These are phyloP conservation scores for Drosophila mulleri DNA, from an alignment of 2,888 invertebrate species.

Conservation along the genomic window DNA sequence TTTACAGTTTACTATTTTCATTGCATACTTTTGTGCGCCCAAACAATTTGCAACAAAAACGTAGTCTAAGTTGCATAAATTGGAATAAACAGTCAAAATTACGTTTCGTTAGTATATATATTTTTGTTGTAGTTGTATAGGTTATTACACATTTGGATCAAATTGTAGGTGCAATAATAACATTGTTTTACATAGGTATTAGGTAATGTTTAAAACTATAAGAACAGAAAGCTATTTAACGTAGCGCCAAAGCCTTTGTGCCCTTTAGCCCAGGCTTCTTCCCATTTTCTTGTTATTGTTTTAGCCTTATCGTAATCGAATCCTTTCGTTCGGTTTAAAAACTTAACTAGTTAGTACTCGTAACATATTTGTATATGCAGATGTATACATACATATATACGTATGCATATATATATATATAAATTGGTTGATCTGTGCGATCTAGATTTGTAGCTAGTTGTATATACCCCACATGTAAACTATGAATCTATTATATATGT, in stretches of 20 bases:
- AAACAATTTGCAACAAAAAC: background rate
- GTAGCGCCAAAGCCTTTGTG: slow-evolving; percentile 40
- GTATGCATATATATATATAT: slow-evolving; percentile 1
- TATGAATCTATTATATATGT: background rate
- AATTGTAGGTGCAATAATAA: slow-evolving; percentile 35
- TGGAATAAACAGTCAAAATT: background rate
- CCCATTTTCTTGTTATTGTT: background rate
- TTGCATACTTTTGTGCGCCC: background rate
- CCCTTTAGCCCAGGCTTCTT: background rate
- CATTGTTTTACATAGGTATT: slow-evolving; percentile 47
- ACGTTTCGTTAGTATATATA: slow-evolving; percentile 8
- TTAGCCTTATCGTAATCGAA: slow-evolving; percentile 25
- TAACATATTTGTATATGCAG: slow-evolving; percentile 18
- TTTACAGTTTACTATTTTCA: background rate
- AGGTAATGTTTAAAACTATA: slow-evolving; percentile 39
- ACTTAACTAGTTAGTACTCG: slow-evolving; percentile 45
- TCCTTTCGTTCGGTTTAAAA: slow-evolving; percentile 40
- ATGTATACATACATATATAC: background rate
- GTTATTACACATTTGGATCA: slow-evolving; percentile 36
- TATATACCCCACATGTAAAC: slow-evolving; percentile 4
- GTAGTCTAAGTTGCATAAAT: background rate
- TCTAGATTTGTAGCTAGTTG: slow-evolving; percentile 20
- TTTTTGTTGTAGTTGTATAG: slow-evolving; percentile 44
- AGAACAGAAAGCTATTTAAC: slow-evolving; percentile 58
- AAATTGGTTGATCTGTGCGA: slow-evolving; percentile 5